Evolutionary conservation across 2,113 vertebrate species (phyloP).

Genomic region (Aegotheles bennettii): DNA sequence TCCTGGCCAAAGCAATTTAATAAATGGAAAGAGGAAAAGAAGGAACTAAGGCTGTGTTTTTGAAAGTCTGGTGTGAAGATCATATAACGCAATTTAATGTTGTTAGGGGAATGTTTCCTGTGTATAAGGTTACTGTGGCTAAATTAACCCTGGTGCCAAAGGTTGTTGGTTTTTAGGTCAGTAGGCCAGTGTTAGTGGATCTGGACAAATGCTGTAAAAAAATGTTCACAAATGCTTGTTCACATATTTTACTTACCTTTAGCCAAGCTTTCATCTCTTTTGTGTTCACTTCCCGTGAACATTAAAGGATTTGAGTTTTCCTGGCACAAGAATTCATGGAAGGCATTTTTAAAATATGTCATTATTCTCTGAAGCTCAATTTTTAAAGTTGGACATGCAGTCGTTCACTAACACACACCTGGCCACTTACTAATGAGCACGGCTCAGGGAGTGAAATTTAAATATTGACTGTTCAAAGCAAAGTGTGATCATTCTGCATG

Average conservation of each 20-base stretch:
- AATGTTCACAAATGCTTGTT: neutral
- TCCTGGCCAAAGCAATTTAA: conserved; percentile 6
- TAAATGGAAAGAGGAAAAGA: neutral
- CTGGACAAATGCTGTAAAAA: neutral
- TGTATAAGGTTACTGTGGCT: neutral
- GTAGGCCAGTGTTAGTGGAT: neutral
- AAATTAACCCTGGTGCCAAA: neutral
- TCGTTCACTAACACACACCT: neutral
- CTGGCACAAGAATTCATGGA: neutral
- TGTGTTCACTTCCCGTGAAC: neutral
- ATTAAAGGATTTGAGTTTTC: neutral
- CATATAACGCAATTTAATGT: neutral
- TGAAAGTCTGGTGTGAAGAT: neutral
- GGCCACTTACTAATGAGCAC: conserved; percentile 35
- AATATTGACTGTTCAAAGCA: conserved; percentile 38
- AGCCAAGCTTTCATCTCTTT: neutral
- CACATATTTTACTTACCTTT: neutral
- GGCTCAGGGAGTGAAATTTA: conserved; percentile 34
- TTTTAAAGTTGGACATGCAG: neutral
- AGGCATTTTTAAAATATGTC: neutral
- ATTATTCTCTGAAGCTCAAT: conserved; percentile 4
- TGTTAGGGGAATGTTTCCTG: neutral
- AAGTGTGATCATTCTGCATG: conserved; percentile 15
- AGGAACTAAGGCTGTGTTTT: neutral
- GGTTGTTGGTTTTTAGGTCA: neutral